phyloP scores from a whole-genome alignment of 1,140 invertebrate genomes.

The Conus ventricosus region DNA sequence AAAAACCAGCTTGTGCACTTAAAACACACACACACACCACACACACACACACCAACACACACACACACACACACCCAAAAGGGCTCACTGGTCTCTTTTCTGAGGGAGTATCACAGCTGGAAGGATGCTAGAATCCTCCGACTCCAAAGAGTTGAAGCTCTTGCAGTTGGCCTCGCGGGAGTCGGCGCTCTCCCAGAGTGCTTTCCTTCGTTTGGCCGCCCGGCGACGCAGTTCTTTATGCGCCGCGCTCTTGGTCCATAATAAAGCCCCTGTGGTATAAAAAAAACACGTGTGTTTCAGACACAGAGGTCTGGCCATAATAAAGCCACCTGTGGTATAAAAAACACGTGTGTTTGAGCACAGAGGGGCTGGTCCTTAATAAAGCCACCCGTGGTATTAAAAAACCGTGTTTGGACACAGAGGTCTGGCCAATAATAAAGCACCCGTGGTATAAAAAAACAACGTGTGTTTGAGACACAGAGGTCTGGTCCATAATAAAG shows the following conservation, averaged over 20 bases:
- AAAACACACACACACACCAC: background rate
- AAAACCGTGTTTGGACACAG: too few relatives aligned
- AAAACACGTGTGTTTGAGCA: too few relatives aligned
- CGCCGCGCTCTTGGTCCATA: constrained; percentile 92
- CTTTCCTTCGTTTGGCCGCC: constrained; percentile 92
- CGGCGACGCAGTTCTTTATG: constrained; percentile 89
- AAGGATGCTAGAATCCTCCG: constrained; percentile 80
- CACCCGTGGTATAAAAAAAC: background rate
- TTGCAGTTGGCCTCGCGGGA: constrained; percentile 79
- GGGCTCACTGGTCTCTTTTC: constrained; percentile 78
- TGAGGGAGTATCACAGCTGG: constrained; percentile 80
- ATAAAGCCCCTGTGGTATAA: too few relatives aligned
- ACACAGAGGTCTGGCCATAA: too few relatives aligned
- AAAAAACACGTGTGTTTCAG: too few relatives aligned
- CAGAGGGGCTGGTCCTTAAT: too few relatives aligned
- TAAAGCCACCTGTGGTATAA: too few relatives aligned
- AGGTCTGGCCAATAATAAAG: too few relatives aligned
- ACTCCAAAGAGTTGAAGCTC: constrained; percentile 83
- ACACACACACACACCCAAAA: background rate
- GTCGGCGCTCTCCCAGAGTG: constrained; percentile 83
- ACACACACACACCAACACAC: background rate
- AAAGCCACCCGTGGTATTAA: too few relatives aligned
- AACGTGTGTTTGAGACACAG: too few relatives aligned
- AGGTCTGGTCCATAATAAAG: too few relatives aligned
- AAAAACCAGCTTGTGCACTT: background rate